Conservation (phyloP, 2,797 vertebrate genomes). For the Cyclura pinguis region DNA sequence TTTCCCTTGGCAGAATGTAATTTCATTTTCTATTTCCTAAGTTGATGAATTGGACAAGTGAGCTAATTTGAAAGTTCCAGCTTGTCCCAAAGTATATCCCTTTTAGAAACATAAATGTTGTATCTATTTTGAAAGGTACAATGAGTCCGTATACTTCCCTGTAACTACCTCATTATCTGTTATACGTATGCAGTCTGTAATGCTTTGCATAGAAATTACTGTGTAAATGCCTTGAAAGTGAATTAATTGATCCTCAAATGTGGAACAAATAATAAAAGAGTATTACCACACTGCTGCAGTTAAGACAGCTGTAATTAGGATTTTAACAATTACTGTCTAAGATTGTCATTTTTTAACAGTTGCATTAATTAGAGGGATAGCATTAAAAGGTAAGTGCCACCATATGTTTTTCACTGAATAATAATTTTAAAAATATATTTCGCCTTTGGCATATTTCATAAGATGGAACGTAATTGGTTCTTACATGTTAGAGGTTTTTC, state of each 20-base stretch:
- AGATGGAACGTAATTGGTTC: neutral
- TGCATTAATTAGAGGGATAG: constrained; percentile 46
- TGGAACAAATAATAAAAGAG: constrained; percentile 53
- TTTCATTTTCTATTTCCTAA: neutral
- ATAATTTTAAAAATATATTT: constrained; percentile 36
- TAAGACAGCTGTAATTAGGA: constrained; percentile 63
- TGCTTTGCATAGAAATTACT: constrained; percentile 44
- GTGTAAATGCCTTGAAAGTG: constrained; percentile 49
- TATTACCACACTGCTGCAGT: constrained; percentile 46
- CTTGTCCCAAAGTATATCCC: neutral
- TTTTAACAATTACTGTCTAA: constrained; percentile 58
- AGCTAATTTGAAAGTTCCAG: constrained; percentile 2
- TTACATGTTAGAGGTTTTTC: neutral
- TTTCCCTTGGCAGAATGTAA: neutral
- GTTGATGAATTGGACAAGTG: neutral
- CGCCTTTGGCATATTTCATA: neutral
- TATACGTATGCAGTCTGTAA: constrained; percentile 25
- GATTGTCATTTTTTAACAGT: constrained; percentile 32
- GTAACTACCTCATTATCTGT: constrained; percentile 38
- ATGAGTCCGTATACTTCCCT: constrained; percentile 3
- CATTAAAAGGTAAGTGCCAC: constrained; percentile 41
- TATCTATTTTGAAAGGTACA: constrained; percentile 9
- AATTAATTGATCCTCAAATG: constrained; percentile 51
- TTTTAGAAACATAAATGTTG: neutral
- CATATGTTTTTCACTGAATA: constrained; percentile 50